A percentile compares a stretch with the other conserved stretches of the same genome.
Evolutionary conservation across 1,140 invertebrate species (phyloP).

Genomic region (Drosophila ambigua): DNA sequence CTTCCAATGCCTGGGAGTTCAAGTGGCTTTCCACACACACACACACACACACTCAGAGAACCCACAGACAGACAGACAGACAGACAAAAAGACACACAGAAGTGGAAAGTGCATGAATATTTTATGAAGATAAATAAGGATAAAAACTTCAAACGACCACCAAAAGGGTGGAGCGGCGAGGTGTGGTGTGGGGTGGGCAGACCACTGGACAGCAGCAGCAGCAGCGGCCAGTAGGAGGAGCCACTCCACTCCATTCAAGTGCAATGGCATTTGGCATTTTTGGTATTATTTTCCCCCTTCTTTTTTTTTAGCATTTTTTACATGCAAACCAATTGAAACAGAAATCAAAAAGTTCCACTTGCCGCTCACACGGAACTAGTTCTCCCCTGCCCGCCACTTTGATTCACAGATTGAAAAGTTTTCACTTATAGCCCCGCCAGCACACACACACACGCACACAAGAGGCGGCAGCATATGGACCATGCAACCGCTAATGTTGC

Average conservation of each 20-base stretch:
- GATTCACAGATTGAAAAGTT: slow-evolving; percentile 30
- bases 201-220: slow-evolving; percentile 7
- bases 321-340: slow-evolving; percentile 10
- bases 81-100: slow-evolving; percentile 8
- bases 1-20: slow-evolving; percentile 52
- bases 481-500: slow-evolving; percentile 64
- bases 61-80: slow-evolving; percentile 2
- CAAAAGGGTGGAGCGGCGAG: slow-evolving; percentile 54
- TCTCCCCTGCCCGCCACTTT: not conserved
- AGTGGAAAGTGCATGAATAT: slow-evolving; percentile 77
- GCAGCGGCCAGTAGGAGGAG: not conserved
- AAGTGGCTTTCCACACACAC: slow-evolving; percentile 56
- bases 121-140: slow-evolving; percentile 82
- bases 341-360: slow-evolving; percentile 35
- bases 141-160: slow-evolving; percentile 80
- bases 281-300: too few species aligned
- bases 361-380: not conserved
- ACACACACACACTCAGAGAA: slow-evolving; percentile 23
- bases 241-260: slow-evolving; percentile 54
- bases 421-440: too few species aligned
- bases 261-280: slow-evolving; percentile 55
- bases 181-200: slow-evolving; percentile 33
- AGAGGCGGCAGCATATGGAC: slow-evolving; percentile 14
- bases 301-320: slow-evolving; percentile 37
- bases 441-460: too few species aligned